Evolutionary conservation across 2,113 vertebrate genomes (phyloP), one percentile per base, ranked within the genome.

Genomic region (Heterocephalus glaber): DNA sequence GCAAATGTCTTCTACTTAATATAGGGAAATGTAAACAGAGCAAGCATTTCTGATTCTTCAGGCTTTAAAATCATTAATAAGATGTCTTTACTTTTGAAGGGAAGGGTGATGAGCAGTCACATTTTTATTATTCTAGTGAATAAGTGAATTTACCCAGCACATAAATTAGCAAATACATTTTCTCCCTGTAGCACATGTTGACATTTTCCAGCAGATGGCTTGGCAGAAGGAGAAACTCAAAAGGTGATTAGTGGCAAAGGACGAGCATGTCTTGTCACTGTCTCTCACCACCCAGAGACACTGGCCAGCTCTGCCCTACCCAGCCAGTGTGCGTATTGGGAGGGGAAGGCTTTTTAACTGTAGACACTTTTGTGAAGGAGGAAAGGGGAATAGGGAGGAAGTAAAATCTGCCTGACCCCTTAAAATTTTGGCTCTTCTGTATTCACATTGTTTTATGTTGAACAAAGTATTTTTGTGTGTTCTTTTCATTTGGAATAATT

Each of bases 21-120:
- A 60, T 83, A 86, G 88, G 95, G 83, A 96, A 96, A 93, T 97
- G 90, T 96, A 97, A 98, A 97, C 89, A 97, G 96, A 97, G 52
- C n/a, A 65, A 96, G 90, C 83, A 60, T 89, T 96, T 54, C 92
- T n/a, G 2, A 96, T 97, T 96, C 97, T 97, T 90, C 56, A 76
- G 95, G 96, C 94, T 96, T 97, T 92, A 95, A 96, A 97, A 94
- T 97, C 92, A 96, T 98, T 97, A 97, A 97, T 96, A 97, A 98
- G 96, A 98, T 97, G 95, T 97, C 95, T 97, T 92, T 95, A 84
- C 92, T 95, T 91, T 96, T 22, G 0, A 95, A 96, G 90, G 89
- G 74, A 91, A 97, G 95, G 88, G 92, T 92, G 87, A 84, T 63
- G 52, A 97, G 58, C 90, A 96, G 96, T 97, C 95, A 96, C 83